These are phyloP conservation scores for Hyla sarda DNA, from an alignment of 2,113 vertebrate species.

Conservation along the genomic window DNA sequence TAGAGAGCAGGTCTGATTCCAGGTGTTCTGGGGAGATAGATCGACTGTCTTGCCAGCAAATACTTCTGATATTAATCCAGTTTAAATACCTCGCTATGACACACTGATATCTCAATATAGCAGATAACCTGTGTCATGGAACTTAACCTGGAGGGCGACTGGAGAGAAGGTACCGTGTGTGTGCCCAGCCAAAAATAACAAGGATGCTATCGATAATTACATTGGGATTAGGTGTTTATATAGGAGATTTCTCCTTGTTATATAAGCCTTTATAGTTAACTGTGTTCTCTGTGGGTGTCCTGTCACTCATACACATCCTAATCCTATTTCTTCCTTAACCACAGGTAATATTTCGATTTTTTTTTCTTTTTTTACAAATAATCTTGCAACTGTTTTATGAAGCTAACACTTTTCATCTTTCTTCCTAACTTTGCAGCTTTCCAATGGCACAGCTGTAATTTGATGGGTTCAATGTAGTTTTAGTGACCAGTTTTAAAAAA, in stretches of 20 bases:
- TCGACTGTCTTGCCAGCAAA: conserved; percentile 1
- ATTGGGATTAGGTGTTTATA: neutral
- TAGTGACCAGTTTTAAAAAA: too few relatives aligned
- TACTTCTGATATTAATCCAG: conserved; percentile 44
- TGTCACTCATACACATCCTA: neutral
- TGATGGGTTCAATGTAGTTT: too few relatives aligned
- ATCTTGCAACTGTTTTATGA: neutral
- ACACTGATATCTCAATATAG: conserved; percentile 9
- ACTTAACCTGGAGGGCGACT: neutral
- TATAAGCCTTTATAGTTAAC: neutral
- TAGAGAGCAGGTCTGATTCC: conserved; percentile 9
- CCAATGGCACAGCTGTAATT: neutral
- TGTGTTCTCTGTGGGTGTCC: too few relatives aligned
- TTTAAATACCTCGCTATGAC: conserved; percentile 15
- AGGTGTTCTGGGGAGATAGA: conserved; percentile 46
- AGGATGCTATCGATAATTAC: neutral
- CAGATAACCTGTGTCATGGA: conserved; percentile 12
- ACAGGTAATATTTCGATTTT: neutral
- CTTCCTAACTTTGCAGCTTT: neutral
- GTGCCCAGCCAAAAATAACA: neutral
- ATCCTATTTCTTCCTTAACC: neutral
- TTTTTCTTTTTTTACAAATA: neutral
- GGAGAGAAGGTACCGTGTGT: neutral
- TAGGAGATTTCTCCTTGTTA: neutral
- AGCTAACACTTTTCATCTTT: neutral